Percentiles rank a stretch among this genome's conserved stretches.
Evolutionary conservation across 2,113 vertebrate genomes (phyloP).

Genomic region (Melanerpes aurifrons): DNA sequence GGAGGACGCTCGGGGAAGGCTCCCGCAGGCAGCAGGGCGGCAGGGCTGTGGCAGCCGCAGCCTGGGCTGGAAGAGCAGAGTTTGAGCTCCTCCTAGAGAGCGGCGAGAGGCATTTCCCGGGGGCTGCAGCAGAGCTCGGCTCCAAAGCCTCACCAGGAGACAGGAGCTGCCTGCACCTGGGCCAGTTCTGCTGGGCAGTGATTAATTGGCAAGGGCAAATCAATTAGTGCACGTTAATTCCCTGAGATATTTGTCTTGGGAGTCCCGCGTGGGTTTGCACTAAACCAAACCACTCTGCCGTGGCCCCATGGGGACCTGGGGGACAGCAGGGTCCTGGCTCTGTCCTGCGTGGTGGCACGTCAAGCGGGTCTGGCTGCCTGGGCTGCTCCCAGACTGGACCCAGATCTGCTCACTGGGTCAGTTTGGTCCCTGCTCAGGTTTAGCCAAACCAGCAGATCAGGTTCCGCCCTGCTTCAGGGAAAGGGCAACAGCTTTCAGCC

Average conservation of each 20-base stretch:
- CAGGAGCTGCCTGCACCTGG: accelerated
- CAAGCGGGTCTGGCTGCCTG: accelerated
- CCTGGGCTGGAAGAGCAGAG: not conserved
- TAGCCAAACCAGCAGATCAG: not conserved
- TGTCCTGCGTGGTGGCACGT: accelerated
- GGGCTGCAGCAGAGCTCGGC: not conserved
- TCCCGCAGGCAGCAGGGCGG: accelerated
- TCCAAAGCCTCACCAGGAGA: accelerated
- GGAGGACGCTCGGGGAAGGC: not conserved
- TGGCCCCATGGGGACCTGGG: not conserved
- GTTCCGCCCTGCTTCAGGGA: not conserved
- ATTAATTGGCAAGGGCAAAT: no score
- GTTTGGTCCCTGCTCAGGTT: not conserved
- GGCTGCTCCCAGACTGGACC: not conserved
- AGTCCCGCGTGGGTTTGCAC: not conserved
- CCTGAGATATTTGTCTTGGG: not conserved
- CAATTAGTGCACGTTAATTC: not conserved
- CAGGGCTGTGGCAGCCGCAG: not conserved
- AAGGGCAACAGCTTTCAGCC: not conserved
- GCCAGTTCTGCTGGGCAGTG: not conserved
- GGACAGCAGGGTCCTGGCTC: accelerated
- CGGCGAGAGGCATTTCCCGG: not conserved
- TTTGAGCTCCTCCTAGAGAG: conserved; percentile 32
- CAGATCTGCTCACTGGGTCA: not conserved
- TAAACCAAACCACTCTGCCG: not conserved